Evolutionary conservation across 2,888 invertebrate species (phyloP), one percentile per base, ranked within the genome.

Genomic region (Agrotis puta): DNA sequence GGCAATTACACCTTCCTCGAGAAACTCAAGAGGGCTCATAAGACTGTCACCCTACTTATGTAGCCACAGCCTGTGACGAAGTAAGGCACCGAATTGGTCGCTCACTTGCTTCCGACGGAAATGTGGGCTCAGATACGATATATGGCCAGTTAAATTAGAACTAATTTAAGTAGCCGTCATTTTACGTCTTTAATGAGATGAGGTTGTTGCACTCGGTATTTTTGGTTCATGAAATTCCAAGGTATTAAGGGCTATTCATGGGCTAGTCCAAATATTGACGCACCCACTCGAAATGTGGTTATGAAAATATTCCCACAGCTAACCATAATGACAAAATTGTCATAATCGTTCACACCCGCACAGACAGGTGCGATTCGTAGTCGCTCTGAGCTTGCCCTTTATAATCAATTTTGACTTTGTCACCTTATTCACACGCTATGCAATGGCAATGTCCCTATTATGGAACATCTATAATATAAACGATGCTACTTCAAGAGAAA

Each of bases 1-100:
- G 94, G 95, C 86, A 94, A 96, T 96, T 95, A 95, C 90, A 87
- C 89, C 91, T 94, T 94, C 95, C 95, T 92, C 89, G 88, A 90
- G 91, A 89, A 89, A 89, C 88, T 90, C 87, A 88, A 87, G 89
- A 89, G 93, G 92, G 91, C 87, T 85, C 89, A 88, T 87, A 88
- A 83, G 83, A 88, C 91, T 92, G 92, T 92, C 92, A 90, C 93
- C 94, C 92, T 92, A 88, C 88, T 92, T 88, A 89, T 69, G 89
- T 89, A 92, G 88, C 87, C 89, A 92, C 89, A 87, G 88, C 88
- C 93, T 94, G 94, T 95, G 94, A 94, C 95, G 94, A 92, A 91
- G 88, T 88, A 89, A 89, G 88, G 87, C 90, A 92, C 90, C 88
- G 92, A 91, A 90, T 91, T 88, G 85, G 87, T 88, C 88, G 88